Evolutionary conservation across 2,888 invertebrate genomes (phyloP), one percentile per base, ranked within the genome.

Genomic region (Ceraclea dissimilis): DNA sequence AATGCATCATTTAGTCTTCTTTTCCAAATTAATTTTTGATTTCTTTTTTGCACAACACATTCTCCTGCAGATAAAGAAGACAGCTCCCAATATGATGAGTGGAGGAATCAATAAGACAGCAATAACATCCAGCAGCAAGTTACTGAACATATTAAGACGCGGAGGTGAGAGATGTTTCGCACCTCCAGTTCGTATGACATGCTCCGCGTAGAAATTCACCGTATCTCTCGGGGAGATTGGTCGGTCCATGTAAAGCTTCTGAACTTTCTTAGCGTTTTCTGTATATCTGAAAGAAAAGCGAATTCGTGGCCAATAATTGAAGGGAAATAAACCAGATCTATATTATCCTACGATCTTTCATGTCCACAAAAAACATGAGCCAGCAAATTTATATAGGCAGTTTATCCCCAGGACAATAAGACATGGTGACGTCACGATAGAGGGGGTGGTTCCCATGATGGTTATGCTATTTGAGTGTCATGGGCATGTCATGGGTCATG

Each of bases 61-160:
- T 33, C 47, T 54, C 6, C 20, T 34, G 22, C 33, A 49, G 8
- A 49, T 6, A 6, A 17, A 33, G 13, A 13, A 16, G 8, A 17
- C 2, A 10, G n/a, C n/a, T n/a, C 11, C 16, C 13, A 55, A 26
- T 13, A 58, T 16, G 10, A 50, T n/a, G 10, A 55, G 11, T 11
- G 34, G 48, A n/a, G 57, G 57, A 10, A 54, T 20, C 39, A 55
- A 2, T 19, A 59, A 20, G 8, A 60, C 20, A 10, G 43, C 52
- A 1, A 44, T 20, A 11, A 62, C 62, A 50, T 62, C 62, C 19
- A 62, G 39, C 10, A 58, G 54, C 34, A 62, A 46, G 13, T 51
- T 13, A 2, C 58, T 54, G 22, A 33, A 52, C 4, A 50, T 43
- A 11, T 43, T 34, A 19, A 46, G 46, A 20, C 18, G n/a, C 5